Evolutionary conservation across 35 echinoderm and acorn worm species (phyloP), one percentile per base, ranked within the genome.

Genomic region (Hemicentrotus pulcherrimus): DNA sequence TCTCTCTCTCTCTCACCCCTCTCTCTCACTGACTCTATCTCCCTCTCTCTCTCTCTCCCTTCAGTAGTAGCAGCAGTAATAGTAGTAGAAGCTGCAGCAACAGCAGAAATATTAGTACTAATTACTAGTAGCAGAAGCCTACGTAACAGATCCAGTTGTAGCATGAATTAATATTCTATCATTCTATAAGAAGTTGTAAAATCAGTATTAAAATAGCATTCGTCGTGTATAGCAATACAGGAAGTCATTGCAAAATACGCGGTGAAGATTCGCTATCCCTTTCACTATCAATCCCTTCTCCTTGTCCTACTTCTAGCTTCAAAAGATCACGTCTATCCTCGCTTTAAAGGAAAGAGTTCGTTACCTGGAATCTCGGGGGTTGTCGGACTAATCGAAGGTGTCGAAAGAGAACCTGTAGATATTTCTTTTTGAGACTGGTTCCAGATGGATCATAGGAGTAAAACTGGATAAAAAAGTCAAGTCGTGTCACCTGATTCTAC

Each of bases 191-290:
- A 28, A 24, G 65, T 78, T 7, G 65, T 78, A 78, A n/a, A 28
- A n/a, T 78, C 65, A 59, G 65, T 78, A 78, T 78, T 78, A 78
- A 78, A 78, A 78, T 78, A 78, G 65, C 65, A 78, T 22, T 78
- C 65, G 65, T 78, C 19, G 65, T 78, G 22, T 24, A 41, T 41
- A 78, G 65, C 24, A 78, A 78, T 78, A n/a, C 15, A 78, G 65
- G 65, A 78, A 78, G 65, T 78, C 65, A 78, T 78, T 78, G 65
- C 9, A 78, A 78, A 78, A 78, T 78, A 78, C 65, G 65, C 4
- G 65, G 65, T 78, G 65, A 78, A 78, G 65, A 28, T 78, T 78
- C 65, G 24, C 65, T 78, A 78, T 78, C 65, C 18, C 19, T 78
- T 78, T 78, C 65, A 78, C 65, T 78, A 78, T 78, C 65, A 78